Conservation (phyloP, 2,113 vertebrate species). For the Lagopus muta region DNA sequence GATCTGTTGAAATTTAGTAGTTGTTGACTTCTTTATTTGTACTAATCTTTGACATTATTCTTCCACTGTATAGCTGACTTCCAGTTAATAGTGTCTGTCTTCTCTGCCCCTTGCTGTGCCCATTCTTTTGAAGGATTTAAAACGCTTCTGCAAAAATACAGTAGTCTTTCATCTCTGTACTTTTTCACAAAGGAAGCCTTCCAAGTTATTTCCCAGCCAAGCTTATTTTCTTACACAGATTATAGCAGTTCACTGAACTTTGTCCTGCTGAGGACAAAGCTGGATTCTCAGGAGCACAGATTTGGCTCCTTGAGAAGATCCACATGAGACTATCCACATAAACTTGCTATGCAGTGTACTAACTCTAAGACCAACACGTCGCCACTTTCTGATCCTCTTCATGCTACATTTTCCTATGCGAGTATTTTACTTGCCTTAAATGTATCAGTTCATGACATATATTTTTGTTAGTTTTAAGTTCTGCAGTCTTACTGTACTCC, state of each 20-base stretch:
- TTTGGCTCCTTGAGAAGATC: slow-evolving; percentile 43
- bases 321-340: background rate
- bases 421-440: background rate
- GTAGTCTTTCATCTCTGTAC: slow-evolving; percentile 53
- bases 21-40: background rate
- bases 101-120: slow-evolving; percentile 28
- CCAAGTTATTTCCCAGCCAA: slow-evolving; percentile 63
- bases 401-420: background rate
- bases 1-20: background rate
- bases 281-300: slow-evolving; percentile 30
- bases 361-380: background rate
- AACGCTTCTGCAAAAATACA: slow-evolving; percentile 43
- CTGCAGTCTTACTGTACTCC: background rate
- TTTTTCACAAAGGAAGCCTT: slow-evolving; percentile 56
- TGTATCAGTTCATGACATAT: background rate
- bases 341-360: slow-evolving; percentile 1
- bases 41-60: slow-evolving; percentile 36
- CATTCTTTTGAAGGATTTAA: slow-evolving; percentile 57
- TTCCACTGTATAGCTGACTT: background rate
- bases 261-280: slow-evolving; percentile 52
- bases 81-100: slow-evolving; percentile 26
- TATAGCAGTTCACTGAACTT: slow-evolving; percentile 65
- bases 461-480: background rate
- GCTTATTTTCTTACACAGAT: slow-evolving; percentile 63
- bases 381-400: background rate